Evolutionary conservation across 2,888 invertebrate species (phyloP).

Genomic region (Oxycera nigricornis): DNA sequence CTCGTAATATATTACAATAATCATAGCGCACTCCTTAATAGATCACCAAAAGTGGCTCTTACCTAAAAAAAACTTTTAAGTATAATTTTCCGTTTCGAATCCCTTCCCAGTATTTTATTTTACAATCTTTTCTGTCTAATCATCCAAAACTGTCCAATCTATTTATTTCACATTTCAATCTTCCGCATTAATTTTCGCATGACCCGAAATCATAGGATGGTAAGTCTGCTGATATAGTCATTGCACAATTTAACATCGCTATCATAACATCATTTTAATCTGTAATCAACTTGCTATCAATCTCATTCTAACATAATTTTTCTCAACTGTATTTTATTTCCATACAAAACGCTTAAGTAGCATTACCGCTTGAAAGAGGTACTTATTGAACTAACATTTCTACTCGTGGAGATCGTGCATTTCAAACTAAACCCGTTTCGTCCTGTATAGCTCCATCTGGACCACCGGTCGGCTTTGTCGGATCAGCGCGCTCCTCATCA

Average conservation of each 20-base stretch:
- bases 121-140: too few relatives aligned
- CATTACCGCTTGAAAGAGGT: conserved; percentile 62
- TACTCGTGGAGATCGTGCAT: background rate
- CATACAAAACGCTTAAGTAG: conserved; percentile 56
- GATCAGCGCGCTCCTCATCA: conserved; percentile 90
- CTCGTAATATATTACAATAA: too few relatives aligned
- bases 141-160: too few relatives aligned
- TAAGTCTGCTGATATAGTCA: background rate
- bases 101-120: too few relatives aligned
- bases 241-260: background rate
- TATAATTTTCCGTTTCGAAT: too few relatives aligned
- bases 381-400: conserved; percentile 49
- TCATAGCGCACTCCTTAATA: too few relatives aligned
- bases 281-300: conserved; percentile 21
- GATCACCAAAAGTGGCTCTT: too few relatives aligned
- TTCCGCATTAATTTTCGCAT: too few relatives aligned
- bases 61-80: too few relatives aligned
- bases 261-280: conserved; percentile 12
- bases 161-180: too few relatives aligned
- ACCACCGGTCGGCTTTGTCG: conserved; percentile 93
- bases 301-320: conserved; percentile 31
- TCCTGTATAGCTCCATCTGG: conserved; percentile 85
- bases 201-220: too few relatives aligned
- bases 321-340: conserved; percentile 39
- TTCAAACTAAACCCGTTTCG: conserved; percentile 44